Percentiles rank a stretch among this genome's conserved stretches.
Conservation (phyloP, 2,113 vertebrate species). For the Chloebia gouldiae region DNA sequence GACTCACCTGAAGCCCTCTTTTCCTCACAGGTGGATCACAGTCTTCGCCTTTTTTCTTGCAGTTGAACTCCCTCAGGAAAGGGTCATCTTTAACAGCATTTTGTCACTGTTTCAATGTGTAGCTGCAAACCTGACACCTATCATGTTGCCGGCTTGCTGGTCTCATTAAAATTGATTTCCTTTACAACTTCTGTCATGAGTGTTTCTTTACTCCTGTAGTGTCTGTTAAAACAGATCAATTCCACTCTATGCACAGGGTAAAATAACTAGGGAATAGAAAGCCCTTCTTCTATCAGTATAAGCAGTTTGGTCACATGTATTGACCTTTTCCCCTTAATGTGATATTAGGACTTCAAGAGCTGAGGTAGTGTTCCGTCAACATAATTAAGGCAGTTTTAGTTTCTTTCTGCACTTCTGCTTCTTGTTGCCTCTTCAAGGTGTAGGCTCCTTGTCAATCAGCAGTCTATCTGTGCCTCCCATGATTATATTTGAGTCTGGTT, state of each 20-base stretch:
- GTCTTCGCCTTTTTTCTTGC: not conserved
- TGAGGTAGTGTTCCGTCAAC: not conserved
- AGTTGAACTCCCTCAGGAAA: not conserved
- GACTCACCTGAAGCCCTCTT: not conserved
- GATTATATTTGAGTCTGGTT: not conserved
- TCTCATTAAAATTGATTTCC: slow-evolving; percentile 31
- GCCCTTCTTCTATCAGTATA: not conserved
- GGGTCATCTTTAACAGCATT: not conserved
- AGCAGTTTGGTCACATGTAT: not conserved
- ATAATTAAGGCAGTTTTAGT: not conserved
- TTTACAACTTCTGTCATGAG: not conserved
- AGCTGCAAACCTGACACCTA: not conserved
- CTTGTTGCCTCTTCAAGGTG: not conserved
- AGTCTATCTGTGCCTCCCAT: not conserved
- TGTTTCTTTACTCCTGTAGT: not conserved
- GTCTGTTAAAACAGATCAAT: not conserved
- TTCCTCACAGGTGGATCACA: not conserved
- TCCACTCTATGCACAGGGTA: not conserved
- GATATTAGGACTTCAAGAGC: not conserved
- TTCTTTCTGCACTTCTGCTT: not conserved
- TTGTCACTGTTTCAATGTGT: not conserved
- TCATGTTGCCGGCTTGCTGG: not conserved
- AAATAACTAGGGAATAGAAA: not conserved
- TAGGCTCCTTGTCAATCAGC: not conserved
- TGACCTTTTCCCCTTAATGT: not conserved